Percentiles rank a stretch among this genome's conserved stretches.
These are phyloP conservation scores for Oncorhynchus gorbuscha DNA, from an alignment of 2,113 vertebrate species.

Conservation along the genomic window DNA sequence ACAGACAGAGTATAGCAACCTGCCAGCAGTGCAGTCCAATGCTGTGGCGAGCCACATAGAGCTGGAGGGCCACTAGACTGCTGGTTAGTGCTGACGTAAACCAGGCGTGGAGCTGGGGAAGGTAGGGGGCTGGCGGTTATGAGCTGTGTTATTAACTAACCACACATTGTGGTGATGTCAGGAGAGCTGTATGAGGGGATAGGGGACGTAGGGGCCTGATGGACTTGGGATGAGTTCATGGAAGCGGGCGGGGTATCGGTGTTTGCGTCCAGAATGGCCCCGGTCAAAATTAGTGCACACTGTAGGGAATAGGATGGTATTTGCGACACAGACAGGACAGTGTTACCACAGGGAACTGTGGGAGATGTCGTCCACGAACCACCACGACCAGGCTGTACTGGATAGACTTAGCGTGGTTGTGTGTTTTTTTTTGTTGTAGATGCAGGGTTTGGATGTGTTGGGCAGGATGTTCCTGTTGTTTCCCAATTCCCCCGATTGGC, in stretches of 20 bases:
- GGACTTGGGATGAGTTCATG: background rate
- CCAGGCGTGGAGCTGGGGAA: conserved; percentile 20
- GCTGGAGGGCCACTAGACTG: conserved; percentile 30
- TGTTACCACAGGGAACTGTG: too few species aligned
- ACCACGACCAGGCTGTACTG: too few species aligned
- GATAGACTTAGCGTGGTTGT: too few species aligned
- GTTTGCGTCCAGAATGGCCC: too few species aligned
- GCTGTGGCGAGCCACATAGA: conserved; percentile 41
- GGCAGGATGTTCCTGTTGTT: too few species aligned
- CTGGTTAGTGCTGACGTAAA: conserved; percentile 50
- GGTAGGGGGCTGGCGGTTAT: conserved; percentile 41
- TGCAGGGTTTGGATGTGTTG: too few species aligned
- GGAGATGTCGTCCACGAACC: too few species aligned
- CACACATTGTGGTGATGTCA: conserved; percentile 47
- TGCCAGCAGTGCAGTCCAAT: conserved; percentile 1
- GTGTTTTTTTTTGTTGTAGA: too few species aligned
- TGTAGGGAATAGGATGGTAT: background rate
- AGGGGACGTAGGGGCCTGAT: background rate
- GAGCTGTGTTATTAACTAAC: conserved; percentile 38
- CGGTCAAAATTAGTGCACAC: background rate
- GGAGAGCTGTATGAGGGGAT: conserved; percentile 14
- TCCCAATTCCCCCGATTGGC: too few species aligned
- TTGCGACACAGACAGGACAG: too few species aligned
- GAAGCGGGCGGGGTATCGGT: too few species aligned
- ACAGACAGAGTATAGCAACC: background rate